phyloP scores from a whole-genome alignment of 30 jellyfish, hydroid and myxozoan species.

The Nemopilema nomurai region DNA sequence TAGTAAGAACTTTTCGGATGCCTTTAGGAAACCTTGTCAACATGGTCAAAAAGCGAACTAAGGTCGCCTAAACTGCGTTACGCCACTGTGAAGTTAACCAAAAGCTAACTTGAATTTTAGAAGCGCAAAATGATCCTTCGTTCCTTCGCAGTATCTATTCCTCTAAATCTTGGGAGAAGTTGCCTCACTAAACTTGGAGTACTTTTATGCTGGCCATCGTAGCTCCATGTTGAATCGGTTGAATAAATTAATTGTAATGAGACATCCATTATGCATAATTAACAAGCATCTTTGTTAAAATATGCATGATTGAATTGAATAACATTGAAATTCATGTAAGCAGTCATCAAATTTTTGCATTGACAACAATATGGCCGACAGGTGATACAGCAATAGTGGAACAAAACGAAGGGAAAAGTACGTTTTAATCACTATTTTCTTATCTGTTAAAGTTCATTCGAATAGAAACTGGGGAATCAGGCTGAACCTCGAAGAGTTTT shows the following conservation, averaged over 20 bases:
- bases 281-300: not conserved
- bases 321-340: slow-evolving; percentile 38
- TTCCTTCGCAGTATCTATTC: too few species aligned
- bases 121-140: too few species aligned
- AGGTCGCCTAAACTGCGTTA: too few species aligned
- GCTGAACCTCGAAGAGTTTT: not conserved
- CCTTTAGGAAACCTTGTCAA: too few species aligned
- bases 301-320: not conserved
- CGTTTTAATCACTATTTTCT: not conserved
- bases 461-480: not conserved
- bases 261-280: not conserved
- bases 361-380: slow-evolving; percentile 63
- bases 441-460: not conserved
- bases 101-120: too few species aligned
- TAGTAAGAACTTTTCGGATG: too few species aligned
- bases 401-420: not conserved
- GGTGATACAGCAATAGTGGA: not conserved
- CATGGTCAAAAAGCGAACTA: too few species aligned
- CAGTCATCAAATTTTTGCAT: slow-evolving; percentile 19
- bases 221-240: not conserved
- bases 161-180: too few species aligned
- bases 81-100: too few species aligned
- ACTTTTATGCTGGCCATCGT: not conserved
- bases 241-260: not conserved
- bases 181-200: not conserved